These are phyloP conservation scores for Spongia lamella DNA, from an alignment of 37 sponge, comb jelly and placozoan species.

Conservation along the genomic window DNA sequence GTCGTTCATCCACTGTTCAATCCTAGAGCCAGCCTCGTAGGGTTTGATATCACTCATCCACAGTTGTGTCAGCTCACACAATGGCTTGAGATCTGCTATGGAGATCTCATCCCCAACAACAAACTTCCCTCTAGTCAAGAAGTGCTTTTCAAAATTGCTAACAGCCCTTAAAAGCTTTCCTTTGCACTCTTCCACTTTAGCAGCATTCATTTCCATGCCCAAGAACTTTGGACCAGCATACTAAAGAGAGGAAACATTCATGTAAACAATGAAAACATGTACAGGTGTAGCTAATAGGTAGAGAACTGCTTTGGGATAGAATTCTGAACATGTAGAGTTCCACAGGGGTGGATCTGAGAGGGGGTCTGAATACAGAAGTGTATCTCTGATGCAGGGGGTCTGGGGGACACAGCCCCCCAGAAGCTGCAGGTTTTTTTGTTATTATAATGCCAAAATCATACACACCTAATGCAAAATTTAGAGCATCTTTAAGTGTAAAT, in stretches of 20 bases:
- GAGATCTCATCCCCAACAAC: constrained; percentile 56
- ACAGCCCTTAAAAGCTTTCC: constrained; percentile 28
- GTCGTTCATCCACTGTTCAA: constrained; percentile 57
- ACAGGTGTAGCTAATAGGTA: too few relatives aligned
- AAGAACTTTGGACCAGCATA: constrained; percentile 22
- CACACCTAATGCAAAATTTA: too few relatives aligned
- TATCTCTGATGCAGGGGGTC: too few relatives aligned
- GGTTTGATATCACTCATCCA: constrained; percentile 39
- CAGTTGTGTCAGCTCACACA: constrained; percentile 60
- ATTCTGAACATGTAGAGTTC: too few relatives aligned
- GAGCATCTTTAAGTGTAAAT: too few relatives aligned
- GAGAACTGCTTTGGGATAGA: too few relatives aligned
- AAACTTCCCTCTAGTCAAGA: constrained; percentile 62
- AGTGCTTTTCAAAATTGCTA: constrained; percentile 42
- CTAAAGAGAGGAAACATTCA: constrained; percentile 10
- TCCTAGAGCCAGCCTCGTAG: constrained; percentile 56
- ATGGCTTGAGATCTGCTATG: constrained; percentile 63
- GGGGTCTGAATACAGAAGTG: too few relatives aligned
- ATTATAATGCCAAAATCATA: too few relatives aligned
- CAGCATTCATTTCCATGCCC: constrained; percentile 32
- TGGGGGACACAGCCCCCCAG: too few relatives aligned
- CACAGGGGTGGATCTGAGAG: too few relatives aligned
- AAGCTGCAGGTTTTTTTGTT: too few relatives aligned
- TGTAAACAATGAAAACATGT: too few relatives aligned
- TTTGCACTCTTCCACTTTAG: constrained; percentile 16